Percentiles rank a stretch among this genome's conserved stretches.
Conservation (phyloP, 2,888 invertebrate genomes). For the Vannuccia rotundouncinata region DNA sequence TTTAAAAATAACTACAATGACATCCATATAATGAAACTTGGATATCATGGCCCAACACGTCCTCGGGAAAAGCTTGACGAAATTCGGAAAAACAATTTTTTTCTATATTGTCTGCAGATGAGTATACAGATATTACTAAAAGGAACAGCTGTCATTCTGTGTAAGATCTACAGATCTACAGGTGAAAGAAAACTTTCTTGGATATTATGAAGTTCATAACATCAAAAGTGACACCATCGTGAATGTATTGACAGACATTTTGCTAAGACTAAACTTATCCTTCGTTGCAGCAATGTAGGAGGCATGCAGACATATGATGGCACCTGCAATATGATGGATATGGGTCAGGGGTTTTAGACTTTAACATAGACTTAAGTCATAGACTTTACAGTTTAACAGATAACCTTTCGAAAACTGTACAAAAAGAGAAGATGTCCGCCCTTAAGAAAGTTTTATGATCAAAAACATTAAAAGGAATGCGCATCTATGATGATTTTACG, state of each 20-base stretch:
- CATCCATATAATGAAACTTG: neutral
- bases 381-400: slow-evolving; percentile 26
- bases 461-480: slow-evolving; percentile 23
- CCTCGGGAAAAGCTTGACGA: neutral
- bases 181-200: neutral
- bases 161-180: neutral
- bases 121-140: neutral
- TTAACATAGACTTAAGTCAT: neutral
- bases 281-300: neutral
- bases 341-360: neutral
- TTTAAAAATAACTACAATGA: neutral
- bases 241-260: neutral
- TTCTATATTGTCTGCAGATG: neutral
- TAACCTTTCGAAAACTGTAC: slow-evolving; percentile 22
- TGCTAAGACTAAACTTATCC: neutral
- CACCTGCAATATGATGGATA: neutral
- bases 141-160: neutral
- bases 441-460: slow-evolving; percentile 10
- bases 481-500: slow-evolving; percentile 8
- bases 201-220: neutral
- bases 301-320: neutral
- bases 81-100: neutral
- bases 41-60: neutral
- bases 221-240: neutral
- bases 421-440: slow-evolving; percentile 20